Base-by-base conservation (phyloP, 1,140 invertebrate genomes). In the Lineus longissimus region DNA sequence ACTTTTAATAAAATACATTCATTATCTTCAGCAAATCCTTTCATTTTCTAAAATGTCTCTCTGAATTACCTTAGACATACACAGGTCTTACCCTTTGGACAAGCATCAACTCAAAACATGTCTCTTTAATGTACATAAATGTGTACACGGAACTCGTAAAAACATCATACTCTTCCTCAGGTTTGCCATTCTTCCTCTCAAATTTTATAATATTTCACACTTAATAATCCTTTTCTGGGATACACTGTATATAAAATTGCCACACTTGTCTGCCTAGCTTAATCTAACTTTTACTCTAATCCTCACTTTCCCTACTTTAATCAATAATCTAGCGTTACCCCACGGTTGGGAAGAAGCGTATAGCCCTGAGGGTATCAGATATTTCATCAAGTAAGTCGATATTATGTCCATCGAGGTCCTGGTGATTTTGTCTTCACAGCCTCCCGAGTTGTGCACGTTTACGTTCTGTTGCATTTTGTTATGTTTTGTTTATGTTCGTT, bases 291-390 rank as follows among this genome's bases (percentile, higher is more conserved):
- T 4, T 57, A 7, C 17, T 19, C 19, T 19, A 54, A 7, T 54
- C n/a, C 4, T 6, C 25, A 4, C 25, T 54, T 22, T 22, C 47
- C 59, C 60, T 58, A 36, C 33, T 66, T 41, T 22, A 54, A 17
- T 59, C 57, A 57, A 33, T 64, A 15, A 70, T 67, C 17, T 67
- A 79, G 77, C 76, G 40, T 65, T 79, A 59, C 77, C 77, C 4
- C 78, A 73, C 73, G 77, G 77, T 33, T 79, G 77, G 77, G 77
- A 79, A 57, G 77, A 79, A 64, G 75, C 73, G 1, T 79, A 73
- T 64, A 78, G 74, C 23, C 62, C 67, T 51, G 76, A 79, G 67
- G 77, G 77, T 11, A 68, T 74, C 40, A 75, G 71, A 55, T 79
- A 78, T 63, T 79, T 77, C 41, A 75, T 77, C 54, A 79, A 79